These are phyloP conservation scores for Drosophila suzukii DNA, from an alignment of 1,140 invertebrate species.

Conservation along the genomic window DNA sequence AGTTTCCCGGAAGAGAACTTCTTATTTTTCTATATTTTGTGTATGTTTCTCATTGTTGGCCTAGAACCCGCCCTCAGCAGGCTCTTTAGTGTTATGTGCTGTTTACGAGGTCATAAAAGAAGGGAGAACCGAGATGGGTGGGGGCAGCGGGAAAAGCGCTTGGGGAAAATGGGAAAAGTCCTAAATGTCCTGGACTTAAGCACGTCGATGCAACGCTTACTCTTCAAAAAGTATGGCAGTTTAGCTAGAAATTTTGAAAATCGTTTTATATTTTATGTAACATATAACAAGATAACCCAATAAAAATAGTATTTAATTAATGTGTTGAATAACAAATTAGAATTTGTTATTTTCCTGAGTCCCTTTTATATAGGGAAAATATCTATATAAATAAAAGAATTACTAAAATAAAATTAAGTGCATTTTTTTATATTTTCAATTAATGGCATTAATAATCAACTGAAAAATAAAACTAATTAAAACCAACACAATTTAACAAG, in stretches of 20 bases:
- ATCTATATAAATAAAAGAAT: too few relatives aligned
- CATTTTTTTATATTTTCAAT: too few relatives aligned
- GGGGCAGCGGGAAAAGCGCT: background rate
- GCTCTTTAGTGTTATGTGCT: conserved; percentile 59
- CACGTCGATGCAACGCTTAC: background rate
- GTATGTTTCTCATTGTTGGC: conserved; percentile 1
- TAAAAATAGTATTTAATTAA: too few relatives aligned
- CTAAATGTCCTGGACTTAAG: background rate
- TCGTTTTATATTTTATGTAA: too few relatives aligned
- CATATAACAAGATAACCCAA: too few relatives aligned
- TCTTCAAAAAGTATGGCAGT: background rate
- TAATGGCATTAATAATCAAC: too few relatives aligned
- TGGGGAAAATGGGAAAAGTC: background rate
- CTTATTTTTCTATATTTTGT: conserved; percentile 32
- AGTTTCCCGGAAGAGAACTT: conserved; percentile 26
- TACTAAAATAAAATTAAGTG: background rate
- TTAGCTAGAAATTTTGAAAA: background rate
- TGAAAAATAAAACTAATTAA: too few relatives aligned
- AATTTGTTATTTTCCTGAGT: too few relatives aligned
- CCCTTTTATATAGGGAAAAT: too few relatives aligned
- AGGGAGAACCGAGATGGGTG: background rate
- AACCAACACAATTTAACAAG: too few relatives aligned
- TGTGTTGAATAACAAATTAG: too few relatives aligned
- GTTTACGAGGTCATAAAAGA: conserved; percentile 56
- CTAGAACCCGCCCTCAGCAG: conserved; percentile 29